phyloP scores from a whole-genome alignment of 1,140 invertebrate genomes.

The Tetranychus urticae region DNA sequence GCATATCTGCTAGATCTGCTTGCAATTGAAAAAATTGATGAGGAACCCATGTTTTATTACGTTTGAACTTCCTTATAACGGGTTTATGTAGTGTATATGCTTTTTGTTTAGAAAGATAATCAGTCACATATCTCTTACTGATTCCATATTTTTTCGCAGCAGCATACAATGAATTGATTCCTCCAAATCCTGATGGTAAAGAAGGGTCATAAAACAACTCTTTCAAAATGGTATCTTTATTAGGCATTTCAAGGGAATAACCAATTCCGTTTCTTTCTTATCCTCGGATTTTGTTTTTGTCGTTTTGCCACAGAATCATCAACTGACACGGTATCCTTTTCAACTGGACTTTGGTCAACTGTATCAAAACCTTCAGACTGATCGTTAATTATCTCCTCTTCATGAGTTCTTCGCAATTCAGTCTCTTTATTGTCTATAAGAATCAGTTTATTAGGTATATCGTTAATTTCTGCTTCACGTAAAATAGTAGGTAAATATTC shows the following conservation, averaged over 20 bases:
- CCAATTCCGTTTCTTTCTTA: neutral
- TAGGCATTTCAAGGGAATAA: neutral
- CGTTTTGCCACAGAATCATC: neutral
- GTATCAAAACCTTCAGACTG: too few species aligned
- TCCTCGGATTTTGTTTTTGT: too few species aligned
- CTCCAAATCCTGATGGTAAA: neutral
- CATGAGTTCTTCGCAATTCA: too few species aligned
- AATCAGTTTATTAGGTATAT: neutral
- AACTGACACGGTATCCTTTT: too few species aligned
- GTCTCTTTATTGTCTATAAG: neutral
- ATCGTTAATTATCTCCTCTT: too few species aligned
- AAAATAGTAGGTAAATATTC: too few species aligned
- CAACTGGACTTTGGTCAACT: too few species aligned
- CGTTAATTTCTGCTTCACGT: too few species aligned
- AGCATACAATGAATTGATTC: neutral
- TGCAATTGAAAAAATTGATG: constrained; percentile 12
- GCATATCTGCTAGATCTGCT: constrained; percentile 14
- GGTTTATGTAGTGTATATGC: neutral
- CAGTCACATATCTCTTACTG: neutral
- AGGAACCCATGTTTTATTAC: neutral
- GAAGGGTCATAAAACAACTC: neutral
- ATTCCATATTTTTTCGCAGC: neutral
- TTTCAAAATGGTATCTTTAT: neutral
- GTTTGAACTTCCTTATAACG: neutral
- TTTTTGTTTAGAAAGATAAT: neutral